Evolutionary conservation across 2,113 vertebrate species (phyloP).

Genomic region (Microcebus tavaratra): DNA sequence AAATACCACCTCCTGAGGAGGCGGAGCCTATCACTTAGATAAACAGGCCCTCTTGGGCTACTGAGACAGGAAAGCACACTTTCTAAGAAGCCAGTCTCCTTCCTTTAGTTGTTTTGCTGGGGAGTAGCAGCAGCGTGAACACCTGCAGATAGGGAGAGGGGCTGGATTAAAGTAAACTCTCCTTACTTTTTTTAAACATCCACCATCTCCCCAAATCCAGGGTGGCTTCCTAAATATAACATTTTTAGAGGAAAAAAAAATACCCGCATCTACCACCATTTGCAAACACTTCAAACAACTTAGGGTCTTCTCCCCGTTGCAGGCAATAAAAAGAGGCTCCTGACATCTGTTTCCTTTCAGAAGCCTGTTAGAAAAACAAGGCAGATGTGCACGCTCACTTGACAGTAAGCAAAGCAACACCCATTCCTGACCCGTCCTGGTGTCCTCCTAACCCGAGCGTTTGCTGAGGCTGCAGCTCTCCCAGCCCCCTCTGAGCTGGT

Average conservation of each 20-base stretch:
- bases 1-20: conserved; percentile 12
- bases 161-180: not conserved
- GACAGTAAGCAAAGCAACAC: not conserved
- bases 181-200: not conserved
- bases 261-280: not conserved
- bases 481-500: not conserved
- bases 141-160: not conserved
- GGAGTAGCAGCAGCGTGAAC: not conserved
- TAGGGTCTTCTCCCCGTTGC: not conserved
- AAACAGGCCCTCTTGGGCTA: not conserved
- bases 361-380: not conserved
- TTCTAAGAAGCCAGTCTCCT: conserved; percentile 36
- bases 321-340: not conserved
- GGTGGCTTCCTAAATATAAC: not conserved
- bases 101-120: not conserved
- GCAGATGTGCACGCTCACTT: not conserved
- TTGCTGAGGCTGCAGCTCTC: not conserved
- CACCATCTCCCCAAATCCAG: not conserved
- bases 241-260: not conserved
- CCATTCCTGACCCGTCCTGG: rapidly evolving
- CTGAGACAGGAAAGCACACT: not conserved
- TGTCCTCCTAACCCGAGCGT: not conserved
- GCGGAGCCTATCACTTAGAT: conserved; percentile 24
- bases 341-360: not conserved
- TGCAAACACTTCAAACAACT: not conserved